Evolutionary conservation across 1,140 invertebrate species (phyloP), one percentile per base, ranked within the genome.

Genomic region (Drosophila pectinifera): DNA sequence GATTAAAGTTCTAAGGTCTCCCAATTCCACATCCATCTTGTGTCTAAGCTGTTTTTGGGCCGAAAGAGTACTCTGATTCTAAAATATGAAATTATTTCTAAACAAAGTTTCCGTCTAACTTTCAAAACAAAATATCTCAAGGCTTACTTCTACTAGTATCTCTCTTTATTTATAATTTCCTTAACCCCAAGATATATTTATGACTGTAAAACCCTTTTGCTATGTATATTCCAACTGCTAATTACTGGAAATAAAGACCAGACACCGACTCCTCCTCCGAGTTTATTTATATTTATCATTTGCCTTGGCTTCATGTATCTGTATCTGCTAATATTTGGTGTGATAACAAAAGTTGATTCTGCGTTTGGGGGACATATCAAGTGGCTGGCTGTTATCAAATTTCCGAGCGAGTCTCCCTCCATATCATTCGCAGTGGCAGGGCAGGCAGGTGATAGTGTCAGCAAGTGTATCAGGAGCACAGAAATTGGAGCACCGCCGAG

Each of bases 401-500:
- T 18, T n/a, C 36, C 69, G 10, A n/a, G n/a, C n/a, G n/a, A 39
- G 28, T 28, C 20, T 39, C 26, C 39, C 36, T 39, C 58, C 51
- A 24, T 79, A 78, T 78, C 67, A 78, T 31, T 63, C 6, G 16
- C 59, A 26, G 31, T 49, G 36, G 45, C 62, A 59, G 53, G 57
- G 84, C 83, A 80, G 54, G 84, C 83, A 88, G 83, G 83, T 88
- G 83, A 88, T 88, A 88, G 80, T 89, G 65, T 56, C 76, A 69
- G 72, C 58, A 51, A 43, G 48, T 69, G 67, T 89, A 88, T 43
- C 80, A 89, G 83, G 83, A 88, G 83, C 68, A 34, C 83, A 88
- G 83, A 62, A 88, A 88, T 45, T 77, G 79, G 80, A 88, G 84
- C 84, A 78, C n/a, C 24, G 31, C 24, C 20, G n/a, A 51, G 31